Percentiles rank a stretch among this genome's conserved stretches.
Evolutionary conservation across 2,888 invertebrate species (phyloP).

Genomic region (Iselma pallidipennis): DNA sequence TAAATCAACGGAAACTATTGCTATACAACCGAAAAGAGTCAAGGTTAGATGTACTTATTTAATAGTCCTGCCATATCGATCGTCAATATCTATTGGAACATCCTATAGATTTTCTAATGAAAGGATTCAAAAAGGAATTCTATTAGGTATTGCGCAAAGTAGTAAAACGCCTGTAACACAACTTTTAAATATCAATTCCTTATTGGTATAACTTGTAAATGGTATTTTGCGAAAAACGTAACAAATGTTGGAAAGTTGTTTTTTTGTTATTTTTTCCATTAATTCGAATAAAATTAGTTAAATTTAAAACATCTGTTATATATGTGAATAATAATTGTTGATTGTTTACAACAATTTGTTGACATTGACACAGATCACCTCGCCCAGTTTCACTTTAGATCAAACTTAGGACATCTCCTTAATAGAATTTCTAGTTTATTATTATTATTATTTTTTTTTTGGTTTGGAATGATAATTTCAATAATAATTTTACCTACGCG

Average conservation of each 20-base stretch:
- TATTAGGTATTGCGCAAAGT: too few relatives aligned
- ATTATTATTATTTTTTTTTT: not conserved
- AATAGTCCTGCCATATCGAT: not conserved
- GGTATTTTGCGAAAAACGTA: not conserved
- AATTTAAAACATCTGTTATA: not conserved
- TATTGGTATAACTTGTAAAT: not conserved
- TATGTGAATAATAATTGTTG: conserved; percentile 7
- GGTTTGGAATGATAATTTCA: not conserved
- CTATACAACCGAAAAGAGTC: conserved; percentile 70
- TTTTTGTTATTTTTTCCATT: not conserved
- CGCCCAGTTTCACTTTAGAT: conserved; percentile 9
- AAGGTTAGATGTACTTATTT: conserved; percentile 64
- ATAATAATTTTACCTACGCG: not conserved
- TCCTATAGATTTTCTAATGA: too few relatives aligned
- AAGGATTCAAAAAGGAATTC: too few relatives aligned
- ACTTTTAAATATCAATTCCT: not conserved
- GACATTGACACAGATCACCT: conserved; percentile 28
- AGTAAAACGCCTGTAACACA: too few relatives aligned
- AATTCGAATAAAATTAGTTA: not conserved
- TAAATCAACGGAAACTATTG: conserved; percentile 58
- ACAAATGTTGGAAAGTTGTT: not conserved
- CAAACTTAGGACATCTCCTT: conserved; percentile 7
- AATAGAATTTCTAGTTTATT: not conserved
- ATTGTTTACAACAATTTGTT: conserved; percentile 13
- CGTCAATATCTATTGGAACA: not conserved